Evolutionary conservation across 2,888 invertebrate species (phyloP), one percentile per base, ranked within the genome.

Genomic region (Drosophila neutralis): DNA sequence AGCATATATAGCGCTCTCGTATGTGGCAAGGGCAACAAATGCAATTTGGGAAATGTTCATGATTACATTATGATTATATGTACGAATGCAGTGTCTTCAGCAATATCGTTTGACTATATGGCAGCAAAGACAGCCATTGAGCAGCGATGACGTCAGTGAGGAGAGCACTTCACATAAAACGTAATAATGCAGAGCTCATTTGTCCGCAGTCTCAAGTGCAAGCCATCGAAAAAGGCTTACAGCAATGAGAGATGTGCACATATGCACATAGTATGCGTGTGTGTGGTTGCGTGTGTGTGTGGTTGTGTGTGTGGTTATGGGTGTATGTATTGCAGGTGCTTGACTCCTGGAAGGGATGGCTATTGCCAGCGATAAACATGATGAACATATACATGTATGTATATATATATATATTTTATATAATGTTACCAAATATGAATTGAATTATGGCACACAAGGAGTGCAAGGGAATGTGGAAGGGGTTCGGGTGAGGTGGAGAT

Each of bases 171-270:
- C 74, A 87, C 78, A 80, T 72, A 88, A 83, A 83, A 76, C 69
- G 89, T 77, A 74, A 83, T 88, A 90, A 88, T 91, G 83, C 90
- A 91, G 91, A 91, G 90, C 91, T 90, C 90, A 90, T 90, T 91
- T 88, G 90, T 81, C 64, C 78, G 67, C 33, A 68, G 60, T 74
- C 83, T 77, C 74, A 68, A 89, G 86, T 82, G 85, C 83, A 88
- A 76, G 81, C 77, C 80, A 90, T 90, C 79, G 68, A 74, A 82
- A 89, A 85, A 81, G 88, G 79, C 87, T 90, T 83, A 86, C 60
- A 79, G 74, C 60, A 29, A 63, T 42, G 35, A 54, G 36, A 15
- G 49, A 74, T 27, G 40, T 33, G 29, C 8, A 54, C 51, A 45
- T 51, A 51, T 40, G 65, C 48, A 49, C 8, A 21, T 21, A n/a